Percentiles rank a stretch among this genome's conserved stretches.
Conservation (phyloP, 2,888 invertebrate species). For the Plagodis pulveraria region DNA sequence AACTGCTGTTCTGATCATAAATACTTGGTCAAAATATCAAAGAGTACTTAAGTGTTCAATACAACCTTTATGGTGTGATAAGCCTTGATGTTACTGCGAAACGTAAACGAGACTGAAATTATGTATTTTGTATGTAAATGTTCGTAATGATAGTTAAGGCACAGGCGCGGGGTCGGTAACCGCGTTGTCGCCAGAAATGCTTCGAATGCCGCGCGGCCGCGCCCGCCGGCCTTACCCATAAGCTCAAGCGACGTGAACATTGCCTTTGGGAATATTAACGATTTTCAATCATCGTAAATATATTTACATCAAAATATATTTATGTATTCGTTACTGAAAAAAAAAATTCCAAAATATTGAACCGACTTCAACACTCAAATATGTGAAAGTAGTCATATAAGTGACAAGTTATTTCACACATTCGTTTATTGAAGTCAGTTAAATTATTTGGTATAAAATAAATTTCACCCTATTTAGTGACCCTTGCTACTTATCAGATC, state of each 20-base stretch:
- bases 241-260: constrained; percentile 28
- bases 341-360: no score
- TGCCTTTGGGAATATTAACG: background rate
- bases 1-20: no score
- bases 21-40: constrained; percentile 13
- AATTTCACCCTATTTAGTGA: no score
- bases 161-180: constrained; percentile 68
- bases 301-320: no score
- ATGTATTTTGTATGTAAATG: constrained; percentile 58
- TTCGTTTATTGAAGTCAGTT: no score
- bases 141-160: constrained; percentile 52
- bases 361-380: no score
- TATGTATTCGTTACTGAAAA: no score
- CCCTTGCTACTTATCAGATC: no score
- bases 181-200: constrained; percentile 64
- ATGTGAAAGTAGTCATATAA: no score
- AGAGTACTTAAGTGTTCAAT: constrained; percentile 11
- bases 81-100: constrained; percentile 13
- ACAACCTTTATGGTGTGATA: constrained; percentile 9
- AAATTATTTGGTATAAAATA: no score
- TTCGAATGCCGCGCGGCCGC: constrained; percentile 48
- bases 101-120: constrained; percentile 50
- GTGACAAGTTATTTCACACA: no score
- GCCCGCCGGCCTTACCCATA: constrained; percentile 44
- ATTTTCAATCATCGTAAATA: no score